phyloP scores from a whole-genome alignment of 2,888 invertebrate genomes.

The Spodoptera exigua region DNA sequence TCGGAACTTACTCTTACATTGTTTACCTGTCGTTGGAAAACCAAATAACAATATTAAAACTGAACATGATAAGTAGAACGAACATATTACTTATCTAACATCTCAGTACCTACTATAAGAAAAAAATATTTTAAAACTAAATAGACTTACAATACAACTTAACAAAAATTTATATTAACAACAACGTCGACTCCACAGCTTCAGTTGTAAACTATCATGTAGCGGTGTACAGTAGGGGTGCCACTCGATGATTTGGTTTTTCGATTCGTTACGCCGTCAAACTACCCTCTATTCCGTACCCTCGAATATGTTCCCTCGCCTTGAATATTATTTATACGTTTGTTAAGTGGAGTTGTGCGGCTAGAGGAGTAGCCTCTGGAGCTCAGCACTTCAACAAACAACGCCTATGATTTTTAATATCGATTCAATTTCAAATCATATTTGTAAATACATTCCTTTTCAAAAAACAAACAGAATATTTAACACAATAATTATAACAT shows the following conservation, averaged over 20 bases:
- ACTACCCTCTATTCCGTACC: constrained; percentile 87
- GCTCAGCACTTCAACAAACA: constrained; percentile 88
- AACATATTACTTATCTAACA: no score
- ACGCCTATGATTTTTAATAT: constrained; percentile 84
- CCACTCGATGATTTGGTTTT: constrained; percentile 90
- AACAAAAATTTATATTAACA: constrained; percentile 21
- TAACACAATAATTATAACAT: neutral
- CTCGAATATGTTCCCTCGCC: constrained; percentile 88
- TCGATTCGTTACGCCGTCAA: constrained; percentile 90
- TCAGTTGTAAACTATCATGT: constrained; percentile 84
- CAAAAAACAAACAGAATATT: neutral
- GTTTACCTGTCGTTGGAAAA: no score
- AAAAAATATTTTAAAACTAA: neutral
- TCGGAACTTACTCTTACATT: no score
- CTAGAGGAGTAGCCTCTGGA: constrained; percentile 83
- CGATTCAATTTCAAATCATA: constrained; percentile 59
- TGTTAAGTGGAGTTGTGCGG: constrained; percentile 88
- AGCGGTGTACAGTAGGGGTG: constrained; percentile 87
- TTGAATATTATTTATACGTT: constrained; percentile 90
- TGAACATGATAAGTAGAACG: no score
- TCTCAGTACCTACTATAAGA: neutral
- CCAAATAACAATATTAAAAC: no score
- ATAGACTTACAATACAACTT: neutral
- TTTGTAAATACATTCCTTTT: constrained; percentile 12
- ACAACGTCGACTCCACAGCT: constrained; percentile 67